Evolutionary conservation across 2,797 vertebrate species (phyloP), one percentile per base, ranked within the genome.

Genomic region (Gallinago nigripennis): DNA sequence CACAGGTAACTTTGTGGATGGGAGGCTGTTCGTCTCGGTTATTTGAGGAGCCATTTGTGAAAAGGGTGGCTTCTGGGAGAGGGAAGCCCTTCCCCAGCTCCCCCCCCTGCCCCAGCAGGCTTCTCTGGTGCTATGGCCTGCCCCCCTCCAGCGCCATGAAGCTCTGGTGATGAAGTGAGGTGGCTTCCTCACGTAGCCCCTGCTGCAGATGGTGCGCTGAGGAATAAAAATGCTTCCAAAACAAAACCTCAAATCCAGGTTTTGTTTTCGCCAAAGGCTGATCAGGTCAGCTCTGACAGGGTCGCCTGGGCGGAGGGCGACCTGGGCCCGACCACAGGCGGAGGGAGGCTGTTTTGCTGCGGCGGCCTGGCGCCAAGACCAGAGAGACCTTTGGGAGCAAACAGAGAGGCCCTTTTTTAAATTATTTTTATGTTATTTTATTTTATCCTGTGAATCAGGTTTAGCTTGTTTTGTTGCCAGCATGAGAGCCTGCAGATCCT

Each of bases 401-500:
- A 77, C 37, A 81, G 71, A 70, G 21, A 18, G 27, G 18, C 16
- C 25, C 15, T 51, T 88, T 77, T 80, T 88, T 39, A 33, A 33
- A 39, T 46, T 61, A 37, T 71, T 82, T 77, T 78, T 39, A n/a
- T 31, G 13, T 58, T 57, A 68, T 73, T 79, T 91, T 61, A 58
- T 88, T 92, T 86, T 82, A 85, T 86, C 84, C 90, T 0, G n/a
- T 46, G 31, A 35, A 85, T 92, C 56, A 61, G 45, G 83, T 92
- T 94, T 87, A 58, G 43, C 58, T 35, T 95, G 53, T 96, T 89
- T 88, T 79, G 63, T 94, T 89, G 70, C 66, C 80, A 53, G 24
- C 4, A 0, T 85, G 91, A 60, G 80, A 88, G 76, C 70, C 76
- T 77, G 65, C 8, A 6, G 79, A 72, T 91, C 72, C 16, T 70